A percentile compares a stretch with the other conserved stretches of the same genome.
phyloP scores from a whole-genome alignment of 2,797 vertebrate species.

The Clarias pachynema region DNA sequence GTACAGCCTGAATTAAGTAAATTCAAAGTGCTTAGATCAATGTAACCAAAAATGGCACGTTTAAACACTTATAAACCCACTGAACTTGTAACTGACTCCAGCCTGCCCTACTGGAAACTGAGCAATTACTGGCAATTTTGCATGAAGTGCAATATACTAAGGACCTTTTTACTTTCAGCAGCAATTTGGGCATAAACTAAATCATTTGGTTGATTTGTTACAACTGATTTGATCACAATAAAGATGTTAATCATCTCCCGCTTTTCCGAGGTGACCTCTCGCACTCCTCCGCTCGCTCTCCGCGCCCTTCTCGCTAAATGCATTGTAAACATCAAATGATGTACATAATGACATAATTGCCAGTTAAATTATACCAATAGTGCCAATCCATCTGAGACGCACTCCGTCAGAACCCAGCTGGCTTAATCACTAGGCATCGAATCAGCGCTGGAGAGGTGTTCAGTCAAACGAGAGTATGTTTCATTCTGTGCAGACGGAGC shows the following conservation, averaged over 20 bases:
- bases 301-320: constrained; percentile 25
- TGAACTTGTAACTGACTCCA: neutral
- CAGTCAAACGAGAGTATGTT: constrained; percentile 37
- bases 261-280: constrained; percentile 36
- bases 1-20: neutral
- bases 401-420: constrained; percentile 46
- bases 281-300: constrained; percentile 1
- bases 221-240: constrained; percentile 33
- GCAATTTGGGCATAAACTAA: constrained; percentile 27
- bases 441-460: constrained; percentile 51
- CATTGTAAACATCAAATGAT: constrained; percentile 54
- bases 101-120: neutral
- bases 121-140: constrained; percentile 35
- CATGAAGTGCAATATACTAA: constrained; percentile 17
- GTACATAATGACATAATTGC: constrained; percentile 60
- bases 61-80: neutral
- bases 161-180: constrained; percentile 34
- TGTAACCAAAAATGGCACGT: neutral
- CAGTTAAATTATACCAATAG: constrained; percentile 58
- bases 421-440: constrained; percentile 48
- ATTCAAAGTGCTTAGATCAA: neutral
- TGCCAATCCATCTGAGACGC: constrained; percentile 53
- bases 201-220: constrained; percentile 33
- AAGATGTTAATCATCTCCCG: constrained; percentile 32
- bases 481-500: constrained; percentile 79